Base-by-base conservation (phyloP, 2,888 invertebrate species). In the Chalcosyrphus nemorum region DNA sequence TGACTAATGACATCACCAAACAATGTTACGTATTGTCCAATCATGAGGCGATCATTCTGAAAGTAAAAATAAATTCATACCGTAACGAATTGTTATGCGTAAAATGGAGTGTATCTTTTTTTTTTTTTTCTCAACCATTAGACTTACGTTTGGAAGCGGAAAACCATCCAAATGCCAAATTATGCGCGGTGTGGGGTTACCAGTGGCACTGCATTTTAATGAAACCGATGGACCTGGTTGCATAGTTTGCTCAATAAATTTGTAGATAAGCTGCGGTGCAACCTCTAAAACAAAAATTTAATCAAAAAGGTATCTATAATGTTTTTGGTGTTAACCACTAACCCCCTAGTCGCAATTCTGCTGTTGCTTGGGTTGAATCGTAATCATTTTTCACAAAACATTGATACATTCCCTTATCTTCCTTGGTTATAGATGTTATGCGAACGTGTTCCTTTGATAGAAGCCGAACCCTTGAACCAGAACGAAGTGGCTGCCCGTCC, bases 1-100 rank as follows among this genome's bases (percentile, higher is more conserved):
- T 97, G 97, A 88, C 97, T 97, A 89, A 97, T 96, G 56, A 97
- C 97, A 90, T 97, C 97, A 88, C 97, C 97, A 92, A 97, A 97
- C 47, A 97, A 94, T 2, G 97, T 97, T 63, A 97, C 97, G 92
- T 97, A 97, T 91, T 97, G 97, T 0, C 97, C 97, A 70, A 97
- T 96, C 89, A 97, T 94, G 89, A 97, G 96, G 88, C 97, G 92
- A 88, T 93, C 93, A 87, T 92, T 92, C 91, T 93, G 90, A 5
- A 57, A 45, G 32, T 7, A 45, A 21, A 13, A 5, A n/a, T 38
- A 38, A 13, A n/a, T n/a, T n/a, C n/a, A n/a, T n/a, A n/a, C n/a
- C n/a, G n/a, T n/a, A n/a, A n/a, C n/a, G n/a, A n/a, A n/a, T n/a
- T n/a, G n/a, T n/a, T n/a, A n/a, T n/a, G n/a, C n/a, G n/a, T n/a